These are phyloP conservation scores for Doris montereyensis DNA, from an alignment of 2,888 invertebrate species.

Conservation along the genomic window DNA sequence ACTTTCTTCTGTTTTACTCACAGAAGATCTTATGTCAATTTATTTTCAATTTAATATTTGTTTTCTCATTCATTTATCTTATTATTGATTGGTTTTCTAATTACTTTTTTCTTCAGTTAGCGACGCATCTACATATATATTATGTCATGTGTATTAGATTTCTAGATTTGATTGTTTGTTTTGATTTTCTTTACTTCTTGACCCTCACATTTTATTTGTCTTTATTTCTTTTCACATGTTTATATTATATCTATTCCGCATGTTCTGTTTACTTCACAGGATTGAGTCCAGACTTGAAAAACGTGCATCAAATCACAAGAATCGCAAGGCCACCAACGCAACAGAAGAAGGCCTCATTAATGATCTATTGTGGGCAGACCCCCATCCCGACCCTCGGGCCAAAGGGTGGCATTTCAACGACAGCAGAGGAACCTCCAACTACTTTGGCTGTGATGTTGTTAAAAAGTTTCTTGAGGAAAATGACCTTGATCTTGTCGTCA, in stretches of 20 bases:
- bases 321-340: slow-evolving; percentile 27
- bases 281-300: slow-evolving; percentile 33
- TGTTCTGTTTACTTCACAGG: background rate
- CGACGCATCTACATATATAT: too few species aligned
- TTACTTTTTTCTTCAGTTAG: background rate
- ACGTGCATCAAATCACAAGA: slow-evolving; percentile 22
- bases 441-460: slow-evolving; percentile 35
- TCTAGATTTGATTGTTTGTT: too few species aligned
- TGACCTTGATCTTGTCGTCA: slow-evolving; percentile 33
- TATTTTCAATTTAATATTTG: background rate
- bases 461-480: slow-evolving; percentile 32
- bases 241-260: background rate
- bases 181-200: too few species aligned
- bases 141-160: too few species aligned
- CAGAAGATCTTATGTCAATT: too few species aligned
- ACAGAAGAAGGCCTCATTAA: slow-evolving; percentile 32
- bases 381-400: slow-evolving; percentile 27
- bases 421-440: slow-evolving; percentile 26
- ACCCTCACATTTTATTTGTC: too few species aligned
- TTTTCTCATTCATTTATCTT: background rate
- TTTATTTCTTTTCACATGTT: background rate
- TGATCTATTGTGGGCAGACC: slow-evolving; percentile 41
- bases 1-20: too few species aligned
- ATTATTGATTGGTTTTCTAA: background rate
- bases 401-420: slow-evolving; percentile 36